Percentiles rank a stretch among this genome's conserved stretches.
Evolutionary conservation across 92 coral and sea anemone species (phyloP).

Genomic region (Parazoanthus swiftii): DNA sequence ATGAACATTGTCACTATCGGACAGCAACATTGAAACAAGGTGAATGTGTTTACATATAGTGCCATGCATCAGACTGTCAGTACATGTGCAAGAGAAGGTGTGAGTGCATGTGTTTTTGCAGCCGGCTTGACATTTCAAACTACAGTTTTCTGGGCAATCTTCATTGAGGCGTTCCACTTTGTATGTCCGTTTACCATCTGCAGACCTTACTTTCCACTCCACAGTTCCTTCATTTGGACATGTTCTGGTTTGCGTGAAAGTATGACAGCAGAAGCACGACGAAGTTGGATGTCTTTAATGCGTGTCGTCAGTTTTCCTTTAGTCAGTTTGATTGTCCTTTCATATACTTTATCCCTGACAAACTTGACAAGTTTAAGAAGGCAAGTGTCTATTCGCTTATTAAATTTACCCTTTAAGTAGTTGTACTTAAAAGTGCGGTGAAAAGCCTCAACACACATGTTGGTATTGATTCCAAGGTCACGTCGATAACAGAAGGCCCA

Average conservation of each 20-base stretch:
- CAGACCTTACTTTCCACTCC: too few species aligned
- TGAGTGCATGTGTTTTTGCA: constrained; percentile 33
- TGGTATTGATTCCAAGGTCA: constrained; percentile 48
- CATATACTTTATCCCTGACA: constrained; percentile 36
- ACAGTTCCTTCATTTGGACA: background rate
- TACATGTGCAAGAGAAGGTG: constrained; percentile 38
- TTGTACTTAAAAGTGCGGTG: constrained; percentile 35
- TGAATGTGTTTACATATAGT: constrained; percentile 47
- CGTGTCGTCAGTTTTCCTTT: constrained; percentile 39
- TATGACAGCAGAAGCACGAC: constrained; percentile 37
- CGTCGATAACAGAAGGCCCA: constrained; percentile 51
- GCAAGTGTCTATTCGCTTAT: constrained; percentile 55
- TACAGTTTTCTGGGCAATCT: background rate
- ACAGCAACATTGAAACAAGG: constrained; percentile 13
- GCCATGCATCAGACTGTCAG: constrained; percentile 32
- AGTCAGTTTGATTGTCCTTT: constrained; percentile 49
- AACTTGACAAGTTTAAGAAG: constrained; percentile 35
- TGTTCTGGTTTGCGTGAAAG: constrained; percentile 11
- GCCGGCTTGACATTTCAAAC: background rate
- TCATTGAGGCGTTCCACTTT: too few species aligned
- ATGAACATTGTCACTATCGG: background rate
- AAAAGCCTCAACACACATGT: constrained; percentile 60
- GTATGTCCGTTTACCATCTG: too few species aligned
- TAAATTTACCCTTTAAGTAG: constrained; percentile 49
- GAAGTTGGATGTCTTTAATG: constrained; percentile 30